These are phyloP conservation scores for Oreochromis niloticus DNA, from an alignment of 2,113 vertebrate genomes.

Conservation along the genomic window DNA sequence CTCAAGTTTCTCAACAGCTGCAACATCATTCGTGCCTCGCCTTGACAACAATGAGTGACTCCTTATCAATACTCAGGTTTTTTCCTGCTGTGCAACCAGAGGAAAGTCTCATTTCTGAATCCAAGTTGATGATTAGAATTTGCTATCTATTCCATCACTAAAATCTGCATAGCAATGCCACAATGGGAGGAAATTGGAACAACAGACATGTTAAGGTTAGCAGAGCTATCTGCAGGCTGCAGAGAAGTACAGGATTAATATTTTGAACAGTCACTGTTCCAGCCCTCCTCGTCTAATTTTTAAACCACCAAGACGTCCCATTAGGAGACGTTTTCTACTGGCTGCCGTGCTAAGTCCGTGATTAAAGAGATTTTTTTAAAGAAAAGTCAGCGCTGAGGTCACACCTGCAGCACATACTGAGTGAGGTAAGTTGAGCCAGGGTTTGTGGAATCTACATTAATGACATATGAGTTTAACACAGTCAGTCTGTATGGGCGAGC, in stretches of 20 bases:
- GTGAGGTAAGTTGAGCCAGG: not conserved
- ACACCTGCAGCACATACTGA: slow-evolving; percentile 1
- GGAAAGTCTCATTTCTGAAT: not conserved
- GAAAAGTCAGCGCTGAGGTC: not conserved
- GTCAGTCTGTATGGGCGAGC: not conserved
- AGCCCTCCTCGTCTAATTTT: not conserved
- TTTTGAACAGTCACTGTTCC: not conserved
- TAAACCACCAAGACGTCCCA: not conserved
- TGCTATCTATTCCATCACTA: not conserved
- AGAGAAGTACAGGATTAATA: not conserved
- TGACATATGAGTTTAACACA: not conserved
- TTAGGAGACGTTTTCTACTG: not conserved
- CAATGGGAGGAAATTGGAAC: not conserved
- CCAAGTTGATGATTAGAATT: not conserved
- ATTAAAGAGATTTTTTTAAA: not conserved
- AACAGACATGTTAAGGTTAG: not conserved
- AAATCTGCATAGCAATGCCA: not conserved
- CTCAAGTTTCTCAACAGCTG: not conserved
- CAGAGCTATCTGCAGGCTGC: not conserved
- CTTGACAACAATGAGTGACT: not conserved
- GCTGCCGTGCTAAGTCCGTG: not conserved
- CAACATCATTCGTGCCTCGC: not conserved
- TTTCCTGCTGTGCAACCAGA: not conserved
- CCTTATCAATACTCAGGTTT: not conserved
- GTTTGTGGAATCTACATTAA: not conserved